Evolutionary conservation across 2,888 invertebrate genomes (phyloP), one percentile per base, ranked within the genome.

Genomic region (Carterocephalus palaemon): DNA sequence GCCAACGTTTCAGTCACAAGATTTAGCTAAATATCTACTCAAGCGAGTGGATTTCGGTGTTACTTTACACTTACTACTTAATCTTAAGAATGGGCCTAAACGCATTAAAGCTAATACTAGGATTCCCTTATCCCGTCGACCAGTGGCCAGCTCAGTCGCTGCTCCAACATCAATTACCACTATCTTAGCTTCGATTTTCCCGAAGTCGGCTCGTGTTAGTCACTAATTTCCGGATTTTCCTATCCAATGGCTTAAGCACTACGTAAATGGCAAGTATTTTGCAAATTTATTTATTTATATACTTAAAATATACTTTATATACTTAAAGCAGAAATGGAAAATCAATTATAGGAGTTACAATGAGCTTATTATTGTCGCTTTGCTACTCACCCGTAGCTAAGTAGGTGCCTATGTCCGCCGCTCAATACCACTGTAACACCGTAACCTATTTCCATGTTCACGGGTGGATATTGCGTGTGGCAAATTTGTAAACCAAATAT

Each of bases 131-230:
- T 78, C 75, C 64, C 59, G 53, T 49, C 57, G 55, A 58, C 54
- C 54, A 47, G 68, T 63, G 74, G 75, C 73, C 75, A 72, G 70
- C 61, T 63, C 51, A 60, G 52, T 50, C 53, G 52, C 56, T 15
- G 69, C 58, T 68, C 72, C 69, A 67, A 69, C 68, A 70, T 63
- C 77, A 74, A 78, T 79, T 78, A 78, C 67, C 71, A 69, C 64
- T 42, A 34, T 42, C 42, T 33, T 17, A 13, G 33, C 26, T 19
- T 13, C 26, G 15, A 34, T 42, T 42, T 42, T 19, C 26, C 13
- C 42, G 7, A 20, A 42, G 33, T 5, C 42, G 12, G 19, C 10
- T 20, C 19, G 26, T 34, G 28, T 28, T 42, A 26, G 42, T 33
- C 13, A 42, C 42, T 42, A 34, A 42, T 42, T 26, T 20, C 9